Percentiles rank a stretch among this genome's conserved stretches.
Conservation (phyloP, 2,113 vertebrate species). For the Connochaetes taurinus region DNA sequence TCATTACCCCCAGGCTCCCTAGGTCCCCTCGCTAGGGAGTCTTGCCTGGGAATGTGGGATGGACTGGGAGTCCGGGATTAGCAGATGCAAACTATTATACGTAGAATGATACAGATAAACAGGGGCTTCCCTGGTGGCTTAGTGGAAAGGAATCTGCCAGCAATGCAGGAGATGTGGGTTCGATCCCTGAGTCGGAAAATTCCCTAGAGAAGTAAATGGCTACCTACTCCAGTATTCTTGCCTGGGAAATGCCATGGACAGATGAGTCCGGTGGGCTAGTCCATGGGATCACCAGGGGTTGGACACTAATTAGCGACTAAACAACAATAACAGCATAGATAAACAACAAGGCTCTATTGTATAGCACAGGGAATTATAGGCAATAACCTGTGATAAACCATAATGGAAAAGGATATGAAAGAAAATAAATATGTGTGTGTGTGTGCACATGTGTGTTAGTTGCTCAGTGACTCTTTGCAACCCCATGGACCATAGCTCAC, state of each 20-base stretch:
- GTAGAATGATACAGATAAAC: neutral
- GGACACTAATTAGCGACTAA: neutral
- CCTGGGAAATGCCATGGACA: neutral
- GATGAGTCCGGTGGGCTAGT: neutral
- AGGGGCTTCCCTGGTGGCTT: neutral
- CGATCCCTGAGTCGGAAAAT: accelerated
- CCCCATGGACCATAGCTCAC: neutral
- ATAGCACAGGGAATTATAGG: neutral
- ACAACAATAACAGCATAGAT: neutral
- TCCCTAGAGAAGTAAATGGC: neutral
- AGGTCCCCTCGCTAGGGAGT: neutral
- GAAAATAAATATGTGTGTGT: neutral
- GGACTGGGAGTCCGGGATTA: neutral
- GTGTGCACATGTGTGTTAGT: accelerated
- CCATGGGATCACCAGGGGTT: neutral
- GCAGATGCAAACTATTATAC: neutral
- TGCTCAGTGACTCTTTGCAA: neutral
- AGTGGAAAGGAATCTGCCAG: neutral
- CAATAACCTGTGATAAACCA: neutral
- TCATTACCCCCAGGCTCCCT: neutral
- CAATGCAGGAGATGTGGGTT: neutral
- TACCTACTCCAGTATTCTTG: neutral
- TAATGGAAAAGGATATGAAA: neutral
- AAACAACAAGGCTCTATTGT: neutral
- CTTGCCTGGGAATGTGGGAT: neutral